Evolutionary conservation across 2,797 vertebrate species (phyloP).

Genomic region (Chelidonichthys spinosus): DNA sequence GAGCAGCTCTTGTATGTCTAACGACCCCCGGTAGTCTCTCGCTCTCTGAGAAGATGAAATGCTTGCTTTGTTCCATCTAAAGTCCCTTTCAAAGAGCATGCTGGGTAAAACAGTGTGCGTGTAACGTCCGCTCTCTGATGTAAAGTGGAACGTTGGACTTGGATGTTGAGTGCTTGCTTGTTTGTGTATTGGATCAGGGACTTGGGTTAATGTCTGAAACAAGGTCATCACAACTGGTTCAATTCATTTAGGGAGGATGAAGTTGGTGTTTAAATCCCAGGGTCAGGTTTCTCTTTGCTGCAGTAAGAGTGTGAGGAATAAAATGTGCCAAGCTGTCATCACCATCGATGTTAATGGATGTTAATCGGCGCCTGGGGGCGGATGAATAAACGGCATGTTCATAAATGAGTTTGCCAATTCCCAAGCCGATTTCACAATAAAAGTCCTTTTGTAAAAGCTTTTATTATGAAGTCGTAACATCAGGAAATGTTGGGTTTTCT

Average conservation of each 20-base stretch:
- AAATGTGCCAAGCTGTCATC: background rate
- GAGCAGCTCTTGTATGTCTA: background rate
- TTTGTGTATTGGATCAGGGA: background rate
- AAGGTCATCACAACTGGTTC: background rate
- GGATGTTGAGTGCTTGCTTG: background rate
- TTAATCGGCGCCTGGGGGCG: background rate
- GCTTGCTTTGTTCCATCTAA: slow-evolving; percentile 10
- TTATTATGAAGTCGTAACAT: no score
- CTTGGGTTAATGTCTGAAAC: background rate
- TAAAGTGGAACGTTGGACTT: background rate
- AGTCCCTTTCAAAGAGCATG: slow-evolving; percentile 1
- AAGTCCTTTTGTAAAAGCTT: no score
- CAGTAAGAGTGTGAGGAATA: background rate
- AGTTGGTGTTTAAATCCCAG: background rate
- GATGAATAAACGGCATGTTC: background rate
- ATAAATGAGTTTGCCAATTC: background rate
- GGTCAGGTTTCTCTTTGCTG: background rate
- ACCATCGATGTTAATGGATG: background rate
- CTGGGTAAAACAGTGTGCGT: slow-evolving; percentile 5
- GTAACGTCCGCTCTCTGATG: slow-evolving; percentile 11
- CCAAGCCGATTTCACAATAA: background rate
- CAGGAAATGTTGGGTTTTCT: no score
- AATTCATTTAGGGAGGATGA: background rate
- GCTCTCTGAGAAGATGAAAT: slow-evolving; percentile 24
- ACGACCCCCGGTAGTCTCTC: slow-evolving; percentile 2